These are phyloP conservation scores for Drosophila fungiperda DNA, from an alignment of 2,888 invertebrate species.

Conservation along the genomic window DNA sequence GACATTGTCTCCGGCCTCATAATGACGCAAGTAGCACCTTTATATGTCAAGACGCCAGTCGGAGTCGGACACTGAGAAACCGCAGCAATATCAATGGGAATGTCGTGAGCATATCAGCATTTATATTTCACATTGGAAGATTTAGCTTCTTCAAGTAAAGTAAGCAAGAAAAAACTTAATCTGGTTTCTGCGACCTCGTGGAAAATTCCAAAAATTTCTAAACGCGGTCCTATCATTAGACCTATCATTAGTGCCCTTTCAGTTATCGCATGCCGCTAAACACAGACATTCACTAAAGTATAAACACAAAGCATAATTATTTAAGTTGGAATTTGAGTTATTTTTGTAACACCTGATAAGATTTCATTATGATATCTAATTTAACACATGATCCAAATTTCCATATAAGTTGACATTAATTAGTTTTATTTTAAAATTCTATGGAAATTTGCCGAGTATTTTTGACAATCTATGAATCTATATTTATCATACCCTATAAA, in stretches of 20 bases:
- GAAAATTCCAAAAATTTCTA: constrained; percentile 56
- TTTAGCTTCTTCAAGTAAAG: constrained; percentile 23
- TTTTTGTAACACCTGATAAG: constrained; percentile 75
- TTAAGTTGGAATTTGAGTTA: constrained; percentile 51
- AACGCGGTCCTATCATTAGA: constrained; percentile 13
- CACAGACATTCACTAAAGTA: constrained; percentile 34
- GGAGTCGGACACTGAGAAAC: constrained; percentile 1
- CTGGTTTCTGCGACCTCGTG: constrained; percentile 51
- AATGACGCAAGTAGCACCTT: constrained; percentile 66
- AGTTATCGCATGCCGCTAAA: constrained; percentile 40
- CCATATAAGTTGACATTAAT: constrained; percentile 48
- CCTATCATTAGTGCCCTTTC: constrained; percentile 19
- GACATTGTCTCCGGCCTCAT: constrained; percentile 35
- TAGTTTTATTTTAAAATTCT: constrained; percentile 19
- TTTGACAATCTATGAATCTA: constrained; percentile 32
- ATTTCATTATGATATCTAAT: constrained; percentile 69
- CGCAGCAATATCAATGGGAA: constrained; percentile 1
- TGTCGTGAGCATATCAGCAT: constrained; percentile 25
- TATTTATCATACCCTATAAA: constrained; percentile 12
- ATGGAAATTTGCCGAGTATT: constrained; percentile 39
- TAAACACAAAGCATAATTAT: constrained; percentile 36
- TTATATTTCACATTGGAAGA: constrained; percentile 45
- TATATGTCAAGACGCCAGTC: constrained; percentile 38
- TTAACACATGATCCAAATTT: constrained; percentile 58
- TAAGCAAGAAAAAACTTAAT: constrained; percentile 38